Percentiles rank a stretch among this genome's conserved stretches.
These are phyloP conservation scores for Cyanoderma ruficeps DNA, from an alignment of 2,113 vertebrate species.

Conservation along the genomic window DNA sequence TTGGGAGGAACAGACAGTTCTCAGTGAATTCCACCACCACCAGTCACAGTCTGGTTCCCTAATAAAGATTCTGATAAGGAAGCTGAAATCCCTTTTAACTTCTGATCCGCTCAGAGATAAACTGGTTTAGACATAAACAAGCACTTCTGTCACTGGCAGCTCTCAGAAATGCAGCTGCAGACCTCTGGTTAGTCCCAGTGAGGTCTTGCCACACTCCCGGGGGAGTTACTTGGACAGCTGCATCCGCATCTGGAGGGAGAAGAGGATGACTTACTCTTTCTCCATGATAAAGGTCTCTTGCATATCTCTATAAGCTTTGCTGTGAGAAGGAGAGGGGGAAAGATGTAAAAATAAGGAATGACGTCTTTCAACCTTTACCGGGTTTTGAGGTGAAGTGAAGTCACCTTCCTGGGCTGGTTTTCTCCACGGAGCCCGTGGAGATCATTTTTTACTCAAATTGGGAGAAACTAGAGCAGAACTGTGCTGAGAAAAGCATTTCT, in stretches of 20 bases:
- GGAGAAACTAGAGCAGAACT: constrained; percentile 51
- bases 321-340: background rate
- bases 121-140: constrained; percentile 41
- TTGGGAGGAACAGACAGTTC: constrained; percentile 31
- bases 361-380: constrained; percentile 13
- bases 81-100: constrained; percentile 65
- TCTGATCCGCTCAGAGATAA: constrained; percentile 21
- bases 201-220: background rate
- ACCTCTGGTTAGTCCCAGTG: background rate
- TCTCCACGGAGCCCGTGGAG: background rate
- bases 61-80: constrained; percentile 37
- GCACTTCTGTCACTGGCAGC: background rate
- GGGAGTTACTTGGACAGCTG: constrained; percentile 14
- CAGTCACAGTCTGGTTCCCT: constrained; percentile 44
- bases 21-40: constrained; percentile 24
- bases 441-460: constrained; percentile 3
- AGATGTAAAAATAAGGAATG: constrained; percentile 48
- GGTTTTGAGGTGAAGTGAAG: constrained; percentile 61
- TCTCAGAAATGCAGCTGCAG: constrained; percentile 28
- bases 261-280: background rate
- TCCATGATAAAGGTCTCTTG: background rate
- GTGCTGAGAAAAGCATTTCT: constrained; percentile 50
- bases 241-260: constrained; percentile 9
- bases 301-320: background rate
- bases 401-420: constrained; percentile 50